A percentile compares a stretch with the other conserved stretches of the same genome.
phyloP scores from a whole-genome alignment of 2,888 invertebrate species.

The Trachelus tabidus region DNA sequence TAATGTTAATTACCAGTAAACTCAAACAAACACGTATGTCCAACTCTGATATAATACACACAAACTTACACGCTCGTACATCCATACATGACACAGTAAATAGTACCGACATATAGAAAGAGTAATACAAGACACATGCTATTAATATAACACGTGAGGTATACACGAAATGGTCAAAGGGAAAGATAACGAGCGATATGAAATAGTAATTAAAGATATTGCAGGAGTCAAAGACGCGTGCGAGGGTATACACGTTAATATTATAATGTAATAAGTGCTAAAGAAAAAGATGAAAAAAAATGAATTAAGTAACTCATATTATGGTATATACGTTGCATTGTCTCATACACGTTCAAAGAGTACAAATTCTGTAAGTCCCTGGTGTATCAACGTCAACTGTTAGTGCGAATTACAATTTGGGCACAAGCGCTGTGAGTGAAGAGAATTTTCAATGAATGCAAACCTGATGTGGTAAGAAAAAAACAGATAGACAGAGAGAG shows the following conservation, averaged over 20 bases:
- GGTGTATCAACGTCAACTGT: constrained; percentile 34
- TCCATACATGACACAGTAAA: background rate
- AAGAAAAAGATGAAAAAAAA: constrained; percentile 21
- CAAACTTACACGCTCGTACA: constrained; percentile 9
- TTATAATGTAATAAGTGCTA: constrained; percentile 20
- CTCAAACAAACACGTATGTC: constrained; percentile 15
- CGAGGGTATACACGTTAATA: constrained; percentile 7
- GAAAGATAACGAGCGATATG: background rate
- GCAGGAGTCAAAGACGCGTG: background rate
- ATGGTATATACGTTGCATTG: constrained; percentile 28
- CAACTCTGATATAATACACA: constrained; percentile 22
- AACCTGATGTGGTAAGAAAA: constrained; percentile 10
- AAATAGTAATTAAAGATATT: background rate
- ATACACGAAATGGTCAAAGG: background rate
- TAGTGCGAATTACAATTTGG: constrained; percentile 32
- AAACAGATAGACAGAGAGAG: background rate
- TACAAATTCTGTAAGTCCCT: constrained; percentile 80
- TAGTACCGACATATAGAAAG: background rate
- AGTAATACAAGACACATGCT: constrained; percentile 7
- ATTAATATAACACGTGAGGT: constrained; percentile 13
- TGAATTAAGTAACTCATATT: constrained; percentile 27
- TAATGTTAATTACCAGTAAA: constrained; percentile 33
- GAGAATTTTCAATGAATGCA: constrained; percentile 16
- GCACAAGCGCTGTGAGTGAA: constrained; percentile 28
- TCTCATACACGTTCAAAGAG: constrained; percentile 70